These are phyloP conservation scores for Sycophaga agraensis DNA, from an alignment of 1,140 invertebrate genomes.

Conservation along the genomic window DNA sequence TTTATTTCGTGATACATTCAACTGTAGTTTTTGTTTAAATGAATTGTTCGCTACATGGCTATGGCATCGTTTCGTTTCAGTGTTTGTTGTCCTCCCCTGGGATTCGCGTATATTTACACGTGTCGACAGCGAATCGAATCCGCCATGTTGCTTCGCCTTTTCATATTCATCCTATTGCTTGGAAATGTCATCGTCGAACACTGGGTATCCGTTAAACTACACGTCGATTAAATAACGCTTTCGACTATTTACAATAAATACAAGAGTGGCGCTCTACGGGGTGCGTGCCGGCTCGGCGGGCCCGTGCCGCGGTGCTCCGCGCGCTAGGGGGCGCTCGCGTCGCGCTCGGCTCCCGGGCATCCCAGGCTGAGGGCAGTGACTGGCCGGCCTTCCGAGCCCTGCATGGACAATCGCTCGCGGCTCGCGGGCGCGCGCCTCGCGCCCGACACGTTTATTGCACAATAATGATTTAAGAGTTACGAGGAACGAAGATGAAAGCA, in stretches of 20 bases:
- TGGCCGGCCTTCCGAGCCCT: no score
- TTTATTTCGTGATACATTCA: constrained; percentile 24
- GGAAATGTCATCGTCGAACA: constrained; percentile 51
- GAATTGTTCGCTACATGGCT: constrained; percentile 21
- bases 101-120: constrained; percentile 41
- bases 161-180: constrained; percentile 47
- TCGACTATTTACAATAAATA: constrained; percentile 58
- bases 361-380: no score
- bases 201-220: constrained; percentile 44
- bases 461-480: constrained; percentile 27
- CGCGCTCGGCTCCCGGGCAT: constrained; percentile 14
- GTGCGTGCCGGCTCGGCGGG: no score
- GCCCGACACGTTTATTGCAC: constrained; percentile 27
- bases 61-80: constrained; percentile 25
- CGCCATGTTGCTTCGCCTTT: constrained; percentile 8
- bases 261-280: constrained; percentile 32
- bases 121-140: constrained; percentile 34
- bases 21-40: constrained; percentile 21
- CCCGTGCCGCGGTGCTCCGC: background rate
- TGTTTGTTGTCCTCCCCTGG: constrained; percentile 19
- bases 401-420: constrained; percentile 3
- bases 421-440: background rate
- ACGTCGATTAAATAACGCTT: constrained; percentile 54
- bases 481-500: constrained; percentile 21
- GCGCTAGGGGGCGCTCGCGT: background rate